Conservation (phyloP, 1,140 invertebrate genomes). For the Drosophila auraria region DNA sequence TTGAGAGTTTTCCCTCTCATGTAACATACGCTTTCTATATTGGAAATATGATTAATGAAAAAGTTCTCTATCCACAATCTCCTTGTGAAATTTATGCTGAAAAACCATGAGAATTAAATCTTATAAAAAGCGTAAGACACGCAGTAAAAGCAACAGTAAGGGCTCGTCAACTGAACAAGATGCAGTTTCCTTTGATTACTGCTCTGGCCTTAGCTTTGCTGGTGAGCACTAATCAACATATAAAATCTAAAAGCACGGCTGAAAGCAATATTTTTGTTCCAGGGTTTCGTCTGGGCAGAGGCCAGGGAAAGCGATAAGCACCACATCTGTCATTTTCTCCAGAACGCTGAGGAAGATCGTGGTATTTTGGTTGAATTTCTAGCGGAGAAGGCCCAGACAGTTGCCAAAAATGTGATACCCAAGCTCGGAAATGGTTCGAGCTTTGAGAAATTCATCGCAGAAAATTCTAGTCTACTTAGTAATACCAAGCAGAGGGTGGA, state of each 20-base stretch:
- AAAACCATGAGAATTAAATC: neutral
- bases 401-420: neutral
- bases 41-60: neutral
- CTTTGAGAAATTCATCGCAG: neutral
- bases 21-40: too few relatives aligned
- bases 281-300: neutral
- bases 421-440: neutral
- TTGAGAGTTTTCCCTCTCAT: neutral
- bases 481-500: neutral
- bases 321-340: neutral
- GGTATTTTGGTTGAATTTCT: neutral
- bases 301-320: neutral
- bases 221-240: neutral
- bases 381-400: neutral
- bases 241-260: neutral
- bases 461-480: neutral
- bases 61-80: neutral
- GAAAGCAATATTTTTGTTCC: neutral
- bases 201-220: neutral
- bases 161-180: neutral
- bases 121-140: neutral
- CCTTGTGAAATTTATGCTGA: neutral
- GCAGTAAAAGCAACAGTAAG: neutral
- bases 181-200: neutral
- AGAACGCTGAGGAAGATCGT: neutral